Percentiles rank a stretch among this genome's conserved stretches.
Evolutionary conservation across 2,888 invertebrate genomes (phyloP).

Genomic region (Rotaria magnacalcarata): DNA sequence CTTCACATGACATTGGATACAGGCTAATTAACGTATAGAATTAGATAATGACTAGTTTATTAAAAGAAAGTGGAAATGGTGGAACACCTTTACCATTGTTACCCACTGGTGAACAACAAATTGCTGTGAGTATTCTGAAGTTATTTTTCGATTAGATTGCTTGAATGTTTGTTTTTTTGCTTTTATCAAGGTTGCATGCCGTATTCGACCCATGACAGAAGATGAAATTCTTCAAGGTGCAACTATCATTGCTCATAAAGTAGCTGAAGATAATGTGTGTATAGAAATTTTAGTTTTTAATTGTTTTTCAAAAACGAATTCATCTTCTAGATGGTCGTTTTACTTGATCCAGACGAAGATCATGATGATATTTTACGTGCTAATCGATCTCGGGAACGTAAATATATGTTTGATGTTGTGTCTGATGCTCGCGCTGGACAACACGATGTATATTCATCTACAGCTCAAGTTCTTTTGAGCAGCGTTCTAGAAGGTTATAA

Average conservation of each 20-base stretch:
- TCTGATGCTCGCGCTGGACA: conserved; percentile 81
- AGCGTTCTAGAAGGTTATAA: conserved; percentile 82
- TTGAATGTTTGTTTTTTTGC: background rate
- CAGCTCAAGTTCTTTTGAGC: conserved; percentile 77
- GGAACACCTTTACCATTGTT: background rate
- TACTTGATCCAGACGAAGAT: conserved; percentile 66
- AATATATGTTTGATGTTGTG: conserved; percentile 81
- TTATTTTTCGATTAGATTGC: background rate
- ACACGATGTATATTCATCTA: conserved; percentile 78
- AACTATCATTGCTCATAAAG: conserved; percentile 70
- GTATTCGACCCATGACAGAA: conserved; percentile 75
- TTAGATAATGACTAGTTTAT: background rate
- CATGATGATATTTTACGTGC: conserved; percentile 67
- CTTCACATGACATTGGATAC: conserved; percentile 2
- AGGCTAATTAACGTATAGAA: background rate
- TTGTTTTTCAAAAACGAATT: background rate
- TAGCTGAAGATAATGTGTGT: conserved; percentile 70
- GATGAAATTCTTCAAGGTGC: conserved; percentile 67
- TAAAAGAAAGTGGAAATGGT: background rate
- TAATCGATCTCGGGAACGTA: conserved; percentile 70
- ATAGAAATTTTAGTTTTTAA: too few species aligned
- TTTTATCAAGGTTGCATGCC: conserved; percentile 74
- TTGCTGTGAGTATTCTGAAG: background rate
- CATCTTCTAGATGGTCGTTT: conserved; percentile 65
- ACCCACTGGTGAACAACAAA: conserved; percentile 34